A percentile compares a stretch with the other conserved stretches of the same genome.
phyloP scores from a whole-genome alignment of 2,113 vertebrate genomes.

The Pontoporia blainvillei region DNA sequence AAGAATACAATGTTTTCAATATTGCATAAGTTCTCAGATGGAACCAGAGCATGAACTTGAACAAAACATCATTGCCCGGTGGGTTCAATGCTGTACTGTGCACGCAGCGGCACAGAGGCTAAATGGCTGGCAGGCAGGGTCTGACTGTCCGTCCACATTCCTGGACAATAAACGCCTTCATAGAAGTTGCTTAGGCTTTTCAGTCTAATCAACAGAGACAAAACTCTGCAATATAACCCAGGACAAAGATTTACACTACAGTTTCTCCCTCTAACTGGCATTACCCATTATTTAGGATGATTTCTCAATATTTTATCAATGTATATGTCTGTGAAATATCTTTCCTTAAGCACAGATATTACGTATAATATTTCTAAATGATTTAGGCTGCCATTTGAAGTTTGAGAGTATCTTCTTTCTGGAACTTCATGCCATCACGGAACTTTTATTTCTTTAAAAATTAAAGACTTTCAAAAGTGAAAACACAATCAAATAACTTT shows the following conservation, averaged over 20 bases:
- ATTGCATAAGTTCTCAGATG: background rate
- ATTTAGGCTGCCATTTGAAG: background rate
- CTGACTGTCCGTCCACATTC: background rate
- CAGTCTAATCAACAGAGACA: background rate
- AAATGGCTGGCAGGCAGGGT: background rate
- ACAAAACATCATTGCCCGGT: background rate
- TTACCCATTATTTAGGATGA: slow-evolving; percentile 41
- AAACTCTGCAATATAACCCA: background rate
- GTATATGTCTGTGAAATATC: background rate
- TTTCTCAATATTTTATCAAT: slow-evolving; percentile 60
- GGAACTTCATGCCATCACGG: background rate
- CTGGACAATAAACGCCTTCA: background rate
- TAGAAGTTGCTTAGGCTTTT: background rate
- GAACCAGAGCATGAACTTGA: background rate
- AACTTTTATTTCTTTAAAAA: slow-evolving; percentile 37
- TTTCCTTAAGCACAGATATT: slow-evolving; percentile 6
- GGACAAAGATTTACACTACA: background rate
- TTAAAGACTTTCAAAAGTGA: slow-evolving; percentile 1
- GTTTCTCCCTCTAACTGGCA: background rate
- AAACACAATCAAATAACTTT: background rate
- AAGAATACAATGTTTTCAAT: background rate
- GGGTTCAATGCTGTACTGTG: background rate
- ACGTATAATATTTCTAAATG: slow-evolving; percentile 8
- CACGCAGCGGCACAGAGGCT: background rate
- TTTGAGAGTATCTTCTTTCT: background rate